Evolutionary conservation across 1,140 invertebrate species (phyloP).

Genomic region (Thaumatotibia leucotreta): DNA sequence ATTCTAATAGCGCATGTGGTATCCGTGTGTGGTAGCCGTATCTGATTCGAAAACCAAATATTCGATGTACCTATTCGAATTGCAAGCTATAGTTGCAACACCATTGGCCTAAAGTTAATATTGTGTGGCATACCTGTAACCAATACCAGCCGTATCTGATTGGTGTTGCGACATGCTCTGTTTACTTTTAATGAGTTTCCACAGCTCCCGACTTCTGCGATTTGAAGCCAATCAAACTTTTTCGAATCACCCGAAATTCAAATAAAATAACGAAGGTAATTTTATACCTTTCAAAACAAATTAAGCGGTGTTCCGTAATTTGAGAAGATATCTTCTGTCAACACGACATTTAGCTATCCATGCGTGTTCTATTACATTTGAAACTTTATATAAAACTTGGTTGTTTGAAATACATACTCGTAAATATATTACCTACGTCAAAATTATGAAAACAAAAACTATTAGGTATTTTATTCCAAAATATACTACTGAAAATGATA

Average conservation of each 20-base stretch:
- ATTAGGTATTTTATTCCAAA: too few species aligned
- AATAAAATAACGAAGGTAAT: constrained; percentile 25
- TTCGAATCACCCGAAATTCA: constrained; percentile 37
- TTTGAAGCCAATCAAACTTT: constrained; percentile 72
- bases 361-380: not conserved
- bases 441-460: too few species aligned
- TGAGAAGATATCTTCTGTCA: not conserved
- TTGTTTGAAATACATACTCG: too few species aligned
- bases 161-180: constrained; percentile 57
- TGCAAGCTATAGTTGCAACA: too few species aligned
- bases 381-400: too few species aligned
- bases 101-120: not conserved
- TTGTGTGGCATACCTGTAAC: not conserved
- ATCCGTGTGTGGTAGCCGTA: too few species aligned
- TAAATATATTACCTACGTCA: too few species aligned
- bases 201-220: constrained; percentile 52
- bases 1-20: too few species aligned
- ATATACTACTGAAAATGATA: too few species aligned
- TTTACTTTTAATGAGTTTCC: constrained; percentile 73
- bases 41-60: too few species aligned
- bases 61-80: too few species aligned
- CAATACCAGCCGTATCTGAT: constrained; percentile 52
- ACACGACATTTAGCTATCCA: not conserved
- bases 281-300: constrained; percentile 14
- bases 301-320: not conserved